A percentile compares a stretch with the other conserved stretches of the same genome.
Evolutionary conservation across 2,888 invertebrate genomes (phyloP).

Genomic region (Nymphalis c-album): DNA sequence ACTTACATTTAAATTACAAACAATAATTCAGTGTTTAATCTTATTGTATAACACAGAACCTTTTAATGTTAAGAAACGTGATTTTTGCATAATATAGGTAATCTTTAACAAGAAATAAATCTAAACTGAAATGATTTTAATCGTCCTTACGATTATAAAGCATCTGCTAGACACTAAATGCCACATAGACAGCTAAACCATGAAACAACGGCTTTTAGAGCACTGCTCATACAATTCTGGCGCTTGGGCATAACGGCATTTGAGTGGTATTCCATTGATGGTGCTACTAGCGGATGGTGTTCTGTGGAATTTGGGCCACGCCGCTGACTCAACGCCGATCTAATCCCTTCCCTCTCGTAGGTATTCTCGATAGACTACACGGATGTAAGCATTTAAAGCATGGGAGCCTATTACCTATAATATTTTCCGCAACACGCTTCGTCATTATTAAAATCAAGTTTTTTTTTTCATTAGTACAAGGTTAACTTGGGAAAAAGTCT

Average conservation of each 20-base stretch:
- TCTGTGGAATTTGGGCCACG: conserved; percentile 76
- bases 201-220: conserved; percentile 64
- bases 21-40: background rate
- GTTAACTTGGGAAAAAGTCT: background rate
- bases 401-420: conserved; percentile 21
- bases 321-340: conserved; percentile 76
- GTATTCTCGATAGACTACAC: conserved; percentile 55
- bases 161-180: conserved; percentile 66
- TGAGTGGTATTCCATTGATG: conserved; percentile 54
- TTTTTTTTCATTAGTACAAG: background rate
- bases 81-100: background rate
- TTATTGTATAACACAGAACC: too few species aligned
- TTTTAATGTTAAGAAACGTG: background rate
- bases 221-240: conserved; percentile 46
- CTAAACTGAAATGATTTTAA: conserved; percentile 40
- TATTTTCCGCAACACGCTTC: conserved; percentile 15
- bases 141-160: conserved; percentile 55
- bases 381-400: conserved; percentile 48
- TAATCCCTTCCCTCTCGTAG: conserved; percentile 71
- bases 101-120: conserved; percentile 19
- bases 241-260: conserved; percentile 43
- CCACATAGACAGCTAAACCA: conserved; percentile 54
- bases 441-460: conserved; percentile 21
- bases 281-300: conserved; percentile 63
- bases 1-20: conserved; percentile 5